Evolutionary conservation across 2,113 vertebrate species (phyloP).

Genomic region (Brienomyrus longianalis): DNA sequence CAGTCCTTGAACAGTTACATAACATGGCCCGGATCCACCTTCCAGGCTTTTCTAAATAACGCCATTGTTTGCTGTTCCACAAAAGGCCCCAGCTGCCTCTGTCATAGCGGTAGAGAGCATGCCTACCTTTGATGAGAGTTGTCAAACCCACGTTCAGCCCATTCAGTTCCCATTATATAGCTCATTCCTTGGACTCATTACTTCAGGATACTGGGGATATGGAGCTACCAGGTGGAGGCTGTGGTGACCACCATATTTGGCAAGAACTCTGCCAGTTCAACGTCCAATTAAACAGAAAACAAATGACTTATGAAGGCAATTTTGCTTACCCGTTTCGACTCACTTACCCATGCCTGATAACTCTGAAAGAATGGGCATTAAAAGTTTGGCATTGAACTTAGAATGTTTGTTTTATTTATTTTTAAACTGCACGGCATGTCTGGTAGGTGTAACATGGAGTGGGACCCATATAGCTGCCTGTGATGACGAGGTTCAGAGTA

Average conservation of each 20-base stretch:
- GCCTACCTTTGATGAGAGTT: conserved; percentile 10
- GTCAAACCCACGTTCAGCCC: conserved; percentile 12
- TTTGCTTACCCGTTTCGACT: neutral
- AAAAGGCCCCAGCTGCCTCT: neutral
- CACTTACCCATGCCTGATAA: neutral
- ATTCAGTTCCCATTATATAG: neutral
- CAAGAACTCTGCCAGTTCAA: neutral
- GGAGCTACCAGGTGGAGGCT: neutral
- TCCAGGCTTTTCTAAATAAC: conserved; percentile 11
- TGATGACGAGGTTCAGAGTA: neutral
- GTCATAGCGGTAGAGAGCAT: neutral
- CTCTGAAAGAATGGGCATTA: neutral
- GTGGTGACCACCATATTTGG: neutral
- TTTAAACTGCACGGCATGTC: neutral
- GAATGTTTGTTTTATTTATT: neutral
- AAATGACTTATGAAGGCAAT: neutral
- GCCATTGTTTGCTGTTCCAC: conserved; percentile 12
- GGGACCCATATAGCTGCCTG: neutral
- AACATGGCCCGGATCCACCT: conserved; percentile 14
- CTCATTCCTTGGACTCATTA: neutral
- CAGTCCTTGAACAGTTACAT: conserved; percentile 17
- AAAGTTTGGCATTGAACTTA: neutral
- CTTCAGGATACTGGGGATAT: neutral
- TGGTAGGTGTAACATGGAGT: neutral
- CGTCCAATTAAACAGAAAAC: neutral